Evolutionary conservation across 2,113 vertebrate genomes (phyloP).

Genomic region (Proteles cristata): DNA sequence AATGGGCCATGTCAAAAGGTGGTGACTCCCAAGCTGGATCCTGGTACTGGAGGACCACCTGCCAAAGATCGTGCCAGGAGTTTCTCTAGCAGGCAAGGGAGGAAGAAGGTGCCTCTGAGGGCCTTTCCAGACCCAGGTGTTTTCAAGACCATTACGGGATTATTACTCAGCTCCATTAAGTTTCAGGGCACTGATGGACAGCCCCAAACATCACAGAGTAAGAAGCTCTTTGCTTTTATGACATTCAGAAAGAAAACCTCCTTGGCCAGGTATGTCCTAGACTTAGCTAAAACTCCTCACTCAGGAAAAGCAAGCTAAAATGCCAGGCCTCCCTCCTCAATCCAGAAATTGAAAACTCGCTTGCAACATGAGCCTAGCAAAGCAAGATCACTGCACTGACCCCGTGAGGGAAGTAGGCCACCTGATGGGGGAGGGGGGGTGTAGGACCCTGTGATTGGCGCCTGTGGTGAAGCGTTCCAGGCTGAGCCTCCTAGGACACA

Average conservation of each 20-base stretch:
- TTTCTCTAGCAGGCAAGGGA: not conserved
- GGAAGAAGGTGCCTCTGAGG: not conserved
- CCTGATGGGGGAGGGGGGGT: not conserved
- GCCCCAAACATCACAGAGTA: not conserved
- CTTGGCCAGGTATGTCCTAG: not conserved
- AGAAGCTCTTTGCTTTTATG: not conserved
- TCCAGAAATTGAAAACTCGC: constrained; percentile 34
- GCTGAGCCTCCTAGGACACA: constrained; percentile 60
- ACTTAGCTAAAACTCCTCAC: not conserved
- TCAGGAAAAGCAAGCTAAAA: constrained; percentile 9
- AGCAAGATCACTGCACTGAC: constrained; percentile 39
- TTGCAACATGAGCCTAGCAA: not conserved
- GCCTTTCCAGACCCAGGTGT: not conserved
- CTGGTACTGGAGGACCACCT: not conserved
- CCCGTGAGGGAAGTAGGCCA: constrained; percentile 71
- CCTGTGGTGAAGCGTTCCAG: constrained; percentile 52
- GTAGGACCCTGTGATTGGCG: not conserved
- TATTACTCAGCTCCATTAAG: not conserved
- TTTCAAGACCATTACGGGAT: not conserved
- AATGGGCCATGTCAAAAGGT: not conserved
- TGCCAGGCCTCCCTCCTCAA: not conserved
- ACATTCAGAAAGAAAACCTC: not conserved
- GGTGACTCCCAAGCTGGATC: not conserved
- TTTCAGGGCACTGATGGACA: not conserved
- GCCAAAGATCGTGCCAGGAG: not conserved